Evolutionary conservation across 2,797 vertebrate genomes (phyloP), one percentile per base, ranked within the genome.

Genomic region (Apogon hyalosoma): DNA sequence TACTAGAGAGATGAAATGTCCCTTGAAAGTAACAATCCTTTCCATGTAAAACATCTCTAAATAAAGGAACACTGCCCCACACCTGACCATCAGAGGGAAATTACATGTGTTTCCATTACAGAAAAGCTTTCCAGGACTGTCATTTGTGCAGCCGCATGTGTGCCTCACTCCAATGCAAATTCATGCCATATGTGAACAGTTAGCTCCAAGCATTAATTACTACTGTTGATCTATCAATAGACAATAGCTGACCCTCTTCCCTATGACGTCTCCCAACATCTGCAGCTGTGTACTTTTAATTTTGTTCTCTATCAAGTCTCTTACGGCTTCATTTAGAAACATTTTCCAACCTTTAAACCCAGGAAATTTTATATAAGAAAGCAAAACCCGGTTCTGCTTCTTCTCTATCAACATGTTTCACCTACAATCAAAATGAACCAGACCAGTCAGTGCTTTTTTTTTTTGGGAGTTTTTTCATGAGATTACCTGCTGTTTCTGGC

Each of bases 21-120:
- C 21, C 45, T 68, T 68, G 43, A 51, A 62, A 46, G 63, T 15
- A 18, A 57, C 39, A 42, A 43, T 70, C 24, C 38, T 79, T 77
- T 87, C 70, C 69, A 78, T 67, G 60, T 81, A 78, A 80, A 84
- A 84, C 72, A 80, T 73, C 56, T 67, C 15, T 53, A 77, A 75
- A 85, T 87, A 77, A 69, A 69, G n/a, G 63, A 77, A n/a, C 16
- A 2, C 50, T 61, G 36, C 12, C 63, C 64, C 36, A 73, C 79
- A 89, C 85, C 83, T 92, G 84, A 84, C 68, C 60, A 54, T 79
- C 80, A 83, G 49, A 82, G 58, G 2, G 50, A 74, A 66, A 7
- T 52, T 63, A 80, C 85, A 87, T 57, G 48, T 79, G 88, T 88
- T 90, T 88, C 68, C 76, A 69, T 84, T 73, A 78, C 75, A 72